These are phyloP conservation scores for Leptoclinus maculatus DNA, from an alignment of 2,797 vertebrate genomes.

Conservation along the genomic window DNA sequence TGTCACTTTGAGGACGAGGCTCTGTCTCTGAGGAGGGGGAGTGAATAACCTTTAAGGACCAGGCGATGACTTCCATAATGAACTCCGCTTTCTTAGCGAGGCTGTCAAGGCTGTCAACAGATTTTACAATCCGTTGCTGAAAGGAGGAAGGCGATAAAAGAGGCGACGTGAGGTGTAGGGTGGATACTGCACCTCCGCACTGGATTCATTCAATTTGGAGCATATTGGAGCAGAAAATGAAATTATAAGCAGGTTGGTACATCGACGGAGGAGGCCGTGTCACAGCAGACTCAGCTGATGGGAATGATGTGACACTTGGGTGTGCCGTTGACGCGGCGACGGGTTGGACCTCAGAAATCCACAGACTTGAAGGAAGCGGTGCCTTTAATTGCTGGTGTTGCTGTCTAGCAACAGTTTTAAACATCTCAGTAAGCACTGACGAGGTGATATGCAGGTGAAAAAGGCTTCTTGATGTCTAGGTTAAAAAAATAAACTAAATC, in stretches of 20 bases:
- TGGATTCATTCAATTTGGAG: slow-evolving; percentile 88
- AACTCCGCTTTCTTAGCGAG: slow-evolving; percentile 77
- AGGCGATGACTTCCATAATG: slow-evolving; percentile 77
- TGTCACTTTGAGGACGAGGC: slow-evolving; percentile 67
- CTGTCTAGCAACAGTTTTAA: too few species aligned
- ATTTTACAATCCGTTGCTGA: slow-evolving; percentile 80
- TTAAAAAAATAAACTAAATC: too few species aligned
- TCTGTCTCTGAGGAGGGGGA: slow-evolving; percentile 52
- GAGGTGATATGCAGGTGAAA: too few species aligned
- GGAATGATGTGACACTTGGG: slow-evolving; percentile 78
- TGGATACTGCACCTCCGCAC: slow-evolving; percentile 82
- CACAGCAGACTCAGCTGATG: slow-evolving; percentile 85
- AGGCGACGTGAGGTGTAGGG: slow-evolving; percentile 78
- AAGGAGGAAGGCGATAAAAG: slow-evolving; percentile 41
- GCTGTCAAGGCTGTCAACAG: slow-evolving; percentile 84
- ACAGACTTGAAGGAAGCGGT: too few species aligned
- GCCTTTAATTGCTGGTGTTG: background rate
- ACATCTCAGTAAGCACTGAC: background rate
- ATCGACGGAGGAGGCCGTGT: slow-evolving; percentile 81
- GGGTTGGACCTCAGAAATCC: slow-evolving; percentile 46
- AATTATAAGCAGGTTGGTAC: slow-evolving; percentile 87
- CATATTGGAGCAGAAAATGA: slow-evolving; percentile 88
- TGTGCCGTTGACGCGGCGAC: slow-evolving; percentile 55
- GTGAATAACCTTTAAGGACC: slow-evolving; percentile 83
- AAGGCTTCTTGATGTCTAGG: too few species aligned